Evolutionary conservation across 2,797 vertebrate species (phyloP), one percentile per base, ranked within the genome.

Genomic region (Pogoniulus pusillus): DNA sequence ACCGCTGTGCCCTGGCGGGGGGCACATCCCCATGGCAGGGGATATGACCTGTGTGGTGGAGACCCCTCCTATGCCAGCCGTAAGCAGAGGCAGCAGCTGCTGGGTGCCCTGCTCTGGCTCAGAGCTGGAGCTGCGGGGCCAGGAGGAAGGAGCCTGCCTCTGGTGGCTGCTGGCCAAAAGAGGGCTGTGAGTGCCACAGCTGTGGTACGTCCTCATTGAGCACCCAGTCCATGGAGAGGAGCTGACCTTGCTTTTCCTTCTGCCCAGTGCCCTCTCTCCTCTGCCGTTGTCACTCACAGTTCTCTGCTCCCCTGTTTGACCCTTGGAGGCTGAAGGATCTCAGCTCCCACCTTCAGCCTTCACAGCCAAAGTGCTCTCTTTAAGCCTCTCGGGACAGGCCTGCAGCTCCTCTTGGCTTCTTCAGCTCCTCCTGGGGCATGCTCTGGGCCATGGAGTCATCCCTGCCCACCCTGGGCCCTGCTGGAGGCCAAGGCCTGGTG

Each of bases 21-120:
- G 12, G n/a, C 54, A 69, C 24, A 2, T 64, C 0, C 0, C 75
- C 32, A 4, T 0, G 43, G 29, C 6, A 22, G 54, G 41, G 55
- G 47, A 37, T 0, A 0, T 27, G 47, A 27, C 29, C n/a, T 68
- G 49, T 1, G 1, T 15, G 41, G 17, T 55, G 63, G 71, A 80
- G 47, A 29, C 59, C 15, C 9, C 4, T 66, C 15, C 4, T 24
- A 59, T 65, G n/a, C 80, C 53, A 10, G 30, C 32, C 30, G 6
- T 10, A 9, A 35, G 53, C 45, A 55, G 60, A 43, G 29, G 45
- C 54, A n/a, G 43, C 41, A 82, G 68, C 24, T 70, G 57, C 74
- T 92, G 29, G 29, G 57, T 19, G 57, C 76, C 23, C 34, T 37
- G 27, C 14, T 37, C n/a, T 49, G 22, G 12, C 60, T 72, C 51